phyloP scores from a whole-genome alignment of 1,140 invertebrate species.

The Anastrepha obliqua region DNA sequence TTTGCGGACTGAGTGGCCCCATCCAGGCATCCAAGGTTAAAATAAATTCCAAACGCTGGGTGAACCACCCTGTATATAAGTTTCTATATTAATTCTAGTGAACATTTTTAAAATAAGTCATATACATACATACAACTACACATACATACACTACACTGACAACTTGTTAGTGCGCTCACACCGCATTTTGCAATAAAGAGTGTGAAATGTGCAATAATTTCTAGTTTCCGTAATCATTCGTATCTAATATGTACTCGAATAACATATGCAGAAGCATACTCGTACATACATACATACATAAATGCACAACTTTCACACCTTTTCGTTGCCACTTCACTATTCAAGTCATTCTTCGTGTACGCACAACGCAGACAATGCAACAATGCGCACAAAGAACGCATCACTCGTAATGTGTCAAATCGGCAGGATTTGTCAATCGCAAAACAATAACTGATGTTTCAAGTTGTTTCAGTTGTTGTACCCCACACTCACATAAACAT shows the following conservation, averaged over 20 bases:
- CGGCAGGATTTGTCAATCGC: constrained; percentile 6
- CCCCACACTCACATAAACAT: no score
- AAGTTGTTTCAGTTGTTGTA: no score
- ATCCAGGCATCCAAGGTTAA: no score
- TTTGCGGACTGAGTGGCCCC: no score
- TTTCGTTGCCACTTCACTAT: neutral
- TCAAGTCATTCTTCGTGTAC: neutral
- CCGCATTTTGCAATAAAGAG: neutral
- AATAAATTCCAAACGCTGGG: no score
- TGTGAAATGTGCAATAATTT: constrained; percentile 4
- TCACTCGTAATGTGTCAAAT: constrained; percentile 36
- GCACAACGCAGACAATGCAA: constrained; percentile 1
- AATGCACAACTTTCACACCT: constrained; percentile 39
- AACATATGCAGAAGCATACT: neutral
- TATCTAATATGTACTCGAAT: neutral
- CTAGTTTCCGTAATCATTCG: neutral
- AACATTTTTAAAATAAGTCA: neutral
- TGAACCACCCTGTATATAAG: no score
- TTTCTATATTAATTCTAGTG: neutral
- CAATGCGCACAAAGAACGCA: neutral
- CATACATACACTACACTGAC: neutral
- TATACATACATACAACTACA: neutral
- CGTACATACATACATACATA: neutral
- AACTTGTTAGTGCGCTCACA: neutral
- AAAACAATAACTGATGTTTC: neutral